Evolutionary conservation across 2,888 invertebrate species (phyloP).

Genomic region (Malachius bipustulatus): DNA sequence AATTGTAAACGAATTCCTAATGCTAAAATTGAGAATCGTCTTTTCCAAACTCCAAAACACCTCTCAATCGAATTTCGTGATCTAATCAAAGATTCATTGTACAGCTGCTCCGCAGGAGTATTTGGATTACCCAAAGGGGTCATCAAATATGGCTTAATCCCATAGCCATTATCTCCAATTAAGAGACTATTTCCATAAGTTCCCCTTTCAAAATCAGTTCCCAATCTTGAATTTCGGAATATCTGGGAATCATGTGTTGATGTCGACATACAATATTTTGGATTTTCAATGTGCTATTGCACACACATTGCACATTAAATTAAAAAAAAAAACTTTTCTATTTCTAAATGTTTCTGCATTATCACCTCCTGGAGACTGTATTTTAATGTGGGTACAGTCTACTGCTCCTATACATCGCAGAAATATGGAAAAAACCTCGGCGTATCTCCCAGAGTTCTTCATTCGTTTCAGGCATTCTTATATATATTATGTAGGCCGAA

Average conservation of each 20-base stretch:
- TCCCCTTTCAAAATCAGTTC: no score
- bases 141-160: no score
- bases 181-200: no score
- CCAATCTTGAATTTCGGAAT: conserved; percentile 4
- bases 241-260: conserved; percentile 4
- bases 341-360: conserved; percentile 21
- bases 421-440: conserved; percentile 17
- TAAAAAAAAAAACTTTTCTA: conserved; percentile 23
- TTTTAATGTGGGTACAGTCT: conserved; percentile 23
- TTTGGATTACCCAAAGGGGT: no score
- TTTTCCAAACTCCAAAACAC: no score
- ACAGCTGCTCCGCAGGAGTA: no score
- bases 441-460: conserved; percentile 13
- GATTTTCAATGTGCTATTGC: conserved; percentile 15
- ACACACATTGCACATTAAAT: conserved; percentile 25
- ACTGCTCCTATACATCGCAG: conserved; percentile 18
- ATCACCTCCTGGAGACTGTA: conserved; percentile 22
- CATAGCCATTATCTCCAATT: no score
- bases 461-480: conserved; percentile 14
- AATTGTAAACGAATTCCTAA: no score
- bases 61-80: no score
- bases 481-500: conserved; percentile 10
- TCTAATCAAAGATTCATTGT: no score
- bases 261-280: conserved; percentile 13
- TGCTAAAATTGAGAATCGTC: no score